phyloP scores from a whole-genome alignment of 2,797 vertebrate genomes.

The Rhinella marina region DNA sequence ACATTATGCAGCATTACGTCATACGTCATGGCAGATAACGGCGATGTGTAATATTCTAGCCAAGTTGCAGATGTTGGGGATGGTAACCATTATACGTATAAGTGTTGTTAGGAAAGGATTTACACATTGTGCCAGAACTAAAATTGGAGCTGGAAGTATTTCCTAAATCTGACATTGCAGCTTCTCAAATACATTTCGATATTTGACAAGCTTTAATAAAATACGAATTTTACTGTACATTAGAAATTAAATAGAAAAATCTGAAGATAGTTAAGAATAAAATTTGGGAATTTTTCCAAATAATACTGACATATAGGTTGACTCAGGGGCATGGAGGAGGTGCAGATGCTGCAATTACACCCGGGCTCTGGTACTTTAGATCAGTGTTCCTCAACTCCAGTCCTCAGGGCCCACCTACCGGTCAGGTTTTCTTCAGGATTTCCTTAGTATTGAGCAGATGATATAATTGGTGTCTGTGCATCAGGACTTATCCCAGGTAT shows the following conservation, averaged over 20 bases:
- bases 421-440: too few relatives aligned
- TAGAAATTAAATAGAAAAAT: background rate
- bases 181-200: background rate
- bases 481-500: too few relatives aligned
- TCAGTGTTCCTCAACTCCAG: too few relatives aligned
- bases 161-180: slow-evolving; percentile 9
- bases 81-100: slow-evolving; percentile 42
- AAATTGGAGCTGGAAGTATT: slow-evolving; percentile 31
- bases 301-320: background rate
- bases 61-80: slow-evolving; percentile 40
- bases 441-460: too few relatives aligned
- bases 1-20: slow-evolving; percentile 53
- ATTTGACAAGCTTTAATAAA: slow-evolving; percentile 23
- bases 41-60: slow-evolving; percentile 35
- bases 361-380: background rate
- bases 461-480: too few relatives aligned
- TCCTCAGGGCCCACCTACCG: too few relatives aligned
- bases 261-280: background rate
- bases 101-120: slow-evolving; percentile 17
- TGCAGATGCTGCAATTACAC: background rate
- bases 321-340: background rate
- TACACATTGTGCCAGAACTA: slow-evolving; percentile 30
- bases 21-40: slow-evolving; percentile 46
- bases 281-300: background rate
- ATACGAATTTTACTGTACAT: background rate